A percentile compares a stretch with the other conserved stretches of the same genome.
phyloP scores from a whole-genome alignment of 2,113 vertebrate species.

The Macheiramphus alcinus region DNA sequence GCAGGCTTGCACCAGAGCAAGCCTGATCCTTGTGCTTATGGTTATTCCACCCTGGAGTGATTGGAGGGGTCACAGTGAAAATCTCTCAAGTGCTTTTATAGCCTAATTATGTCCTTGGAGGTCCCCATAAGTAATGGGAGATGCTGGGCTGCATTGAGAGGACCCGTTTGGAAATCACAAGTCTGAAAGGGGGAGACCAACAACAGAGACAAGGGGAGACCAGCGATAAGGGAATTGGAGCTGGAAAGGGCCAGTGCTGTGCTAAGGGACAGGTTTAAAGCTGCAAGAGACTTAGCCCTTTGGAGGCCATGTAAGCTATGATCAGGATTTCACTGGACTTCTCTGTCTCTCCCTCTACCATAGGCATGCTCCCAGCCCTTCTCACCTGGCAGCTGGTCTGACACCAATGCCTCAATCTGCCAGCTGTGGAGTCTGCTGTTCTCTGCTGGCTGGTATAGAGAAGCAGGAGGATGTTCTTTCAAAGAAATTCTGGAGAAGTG shows the following conservation, averaged over 20 bases:
- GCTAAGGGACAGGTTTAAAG: background rate
- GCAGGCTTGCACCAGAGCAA: background rate
- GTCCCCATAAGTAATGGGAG: background rate
- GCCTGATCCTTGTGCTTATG: background rate
- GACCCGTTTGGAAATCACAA: background rate
- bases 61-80: accelerated
- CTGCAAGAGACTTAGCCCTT: background rate
- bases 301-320: too few relatives aligned
- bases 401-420: background rate
- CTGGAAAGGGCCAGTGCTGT: background rate
- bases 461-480: background rate
- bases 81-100: background rate
- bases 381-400: background rate
- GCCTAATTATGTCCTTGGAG: background rate
- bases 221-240: accelerated
- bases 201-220: background rate
- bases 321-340: background rate
- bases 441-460: background rate
- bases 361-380: background rate
- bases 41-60: background rate
- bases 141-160: background rate
- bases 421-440: background rate
- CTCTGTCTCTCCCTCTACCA: background rate
- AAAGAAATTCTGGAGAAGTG: background rate
- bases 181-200: background rate